Evolutionary conservation across 2,797 vertebrate species (phyloP), one percentile per base, ranked within the genome.

Genomic region (Sus cebifrons): DNA sequence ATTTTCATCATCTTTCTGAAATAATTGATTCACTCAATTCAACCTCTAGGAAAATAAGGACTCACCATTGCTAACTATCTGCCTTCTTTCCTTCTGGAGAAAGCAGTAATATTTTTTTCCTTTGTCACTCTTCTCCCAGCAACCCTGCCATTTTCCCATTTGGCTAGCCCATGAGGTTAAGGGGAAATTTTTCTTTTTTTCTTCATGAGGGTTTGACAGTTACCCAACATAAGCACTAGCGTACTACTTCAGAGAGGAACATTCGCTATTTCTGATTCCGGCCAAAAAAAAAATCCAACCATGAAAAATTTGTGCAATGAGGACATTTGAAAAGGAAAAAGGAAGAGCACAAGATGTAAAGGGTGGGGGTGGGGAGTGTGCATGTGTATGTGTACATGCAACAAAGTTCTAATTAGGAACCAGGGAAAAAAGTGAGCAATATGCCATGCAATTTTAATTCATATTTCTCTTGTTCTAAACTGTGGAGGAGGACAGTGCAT

Each of bases 1-100:
- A 9, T 36, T 95, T 83, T 68, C 21, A 65, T 68, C 93, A 54
- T 75, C 36, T 89, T 95, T 82, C 81, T 68, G 13, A 91, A 49
- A 88, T 49, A 82, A 4, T 3, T 65, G 27, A 87, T 2, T 44
- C 16, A 77, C 3, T 95, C 68, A 81, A 9, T 73, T 60, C 54
- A 64, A 29, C 82, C 36, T 74, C 40, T 52, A 71, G 54, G 65
- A 83, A 91, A 86, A 90, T 13, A 56, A 68, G 75, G 12, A 78
- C 9, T 77, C 17, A 56, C 6, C 23, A 17, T 67, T 62, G 62
- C 21, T 71, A 65, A 44, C 70, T 52, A 56, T 64, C 58, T 83
- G 25, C 52, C 32, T 90, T 70, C 60, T 93, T 75, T 87, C 71
- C 86, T 79, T n/a, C 44, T 81, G 15, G 27, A 92, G 7, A 96